These are phyloP conservation scores for Volucella inanis DNA, from an alignment of 2,888 invertebrate species.

Conservation along the genomic window DNA sequence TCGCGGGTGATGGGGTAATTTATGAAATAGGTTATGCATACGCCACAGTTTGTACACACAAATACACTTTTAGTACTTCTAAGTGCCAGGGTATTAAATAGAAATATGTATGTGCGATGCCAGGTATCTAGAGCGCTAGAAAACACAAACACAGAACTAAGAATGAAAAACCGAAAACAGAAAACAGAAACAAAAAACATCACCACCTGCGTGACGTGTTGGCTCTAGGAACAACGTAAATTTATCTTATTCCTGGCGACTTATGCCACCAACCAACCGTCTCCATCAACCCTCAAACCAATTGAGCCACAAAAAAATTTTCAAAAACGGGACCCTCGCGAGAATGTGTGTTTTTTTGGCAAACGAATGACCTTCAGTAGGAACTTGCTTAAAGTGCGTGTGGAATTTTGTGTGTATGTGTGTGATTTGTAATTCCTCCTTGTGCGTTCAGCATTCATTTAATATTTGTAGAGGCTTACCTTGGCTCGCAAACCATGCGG, in stretches of 20 bases:
- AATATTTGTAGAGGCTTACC: constrained; percentile 19
- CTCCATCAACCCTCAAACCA: constrained; percentile 2
- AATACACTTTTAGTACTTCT: constrained; percentile 64
- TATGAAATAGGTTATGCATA: constrained; percentile 69
- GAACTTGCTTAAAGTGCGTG: background rate
- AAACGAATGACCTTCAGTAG: constrained; percentile 61
- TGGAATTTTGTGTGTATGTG: background rate
- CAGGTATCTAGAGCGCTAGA: constrained; percentile 23
- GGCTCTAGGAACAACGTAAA: constrained; percentile 52
- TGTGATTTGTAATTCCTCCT: constrained; percentile 38
- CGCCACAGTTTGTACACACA: constrained; percentile 60
- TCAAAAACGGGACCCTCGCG: constrained; percentile 41
- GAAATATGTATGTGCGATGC: constrained; percentile 57
- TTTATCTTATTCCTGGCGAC: constrained; percentile 37
- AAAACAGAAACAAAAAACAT: background rate
- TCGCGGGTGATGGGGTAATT: background rate
- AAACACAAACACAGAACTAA: too few relatives aligned
- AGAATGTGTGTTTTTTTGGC: constrained; percentile 65
- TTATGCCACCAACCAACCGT: background rate
- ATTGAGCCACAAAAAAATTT: constrained; percentile 53
- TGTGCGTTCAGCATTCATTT: background rate
- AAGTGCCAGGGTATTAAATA: constrained; percentile 70
- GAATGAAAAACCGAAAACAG: too few relatives aligned
- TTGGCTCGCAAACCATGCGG: background rate
- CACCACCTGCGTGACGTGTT: constrained; percentile 47